Evolutionary conservation across 2,113 vertebrate species (phyloP).

Genomic region (Ardeotis arabs): DNA sequence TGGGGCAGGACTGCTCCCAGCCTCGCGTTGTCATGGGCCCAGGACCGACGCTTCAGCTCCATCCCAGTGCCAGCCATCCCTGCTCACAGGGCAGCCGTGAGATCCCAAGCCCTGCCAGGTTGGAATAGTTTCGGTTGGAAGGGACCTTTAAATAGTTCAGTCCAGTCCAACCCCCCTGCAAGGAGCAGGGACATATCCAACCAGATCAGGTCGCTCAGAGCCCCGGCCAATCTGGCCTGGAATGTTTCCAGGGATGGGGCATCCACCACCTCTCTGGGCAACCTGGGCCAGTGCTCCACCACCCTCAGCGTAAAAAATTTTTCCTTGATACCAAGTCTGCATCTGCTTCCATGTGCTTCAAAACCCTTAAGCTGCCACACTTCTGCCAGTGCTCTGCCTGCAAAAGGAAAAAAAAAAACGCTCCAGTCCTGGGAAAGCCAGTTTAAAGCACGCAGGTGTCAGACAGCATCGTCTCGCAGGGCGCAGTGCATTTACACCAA

Average conservation of each 20-base stretch:
- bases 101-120: background rate
- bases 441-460: background rate
- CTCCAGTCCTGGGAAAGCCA: background rate
- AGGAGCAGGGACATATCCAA: too few species aligned
- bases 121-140: too few species aligned
- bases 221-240: too few species aligned
- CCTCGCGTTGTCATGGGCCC: background rate
- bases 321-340: too few species aligned
- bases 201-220: too few species aligned
- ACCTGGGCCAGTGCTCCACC: too few species aligned
- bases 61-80: background rate
- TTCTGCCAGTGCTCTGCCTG: background rate
- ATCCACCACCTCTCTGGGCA: too few species aligned
- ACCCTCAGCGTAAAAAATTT: too few species aligned
- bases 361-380: background rate
- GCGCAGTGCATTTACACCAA: background rate
- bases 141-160: too few species aligned
- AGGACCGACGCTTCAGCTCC: accelerated
- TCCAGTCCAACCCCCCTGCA: too few species aligned
- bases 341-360: too few species aligned
- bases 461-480: background rate
- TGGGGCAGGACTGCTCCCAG: background rate
- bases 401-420: background rate
- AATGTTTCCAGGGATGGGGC: too few species aligned
- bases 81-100: background rate